Evolutionary conservation across 2,797 vertebrate species (phyloP).

Genomic region (Peromyscus nudipes): DNA sequence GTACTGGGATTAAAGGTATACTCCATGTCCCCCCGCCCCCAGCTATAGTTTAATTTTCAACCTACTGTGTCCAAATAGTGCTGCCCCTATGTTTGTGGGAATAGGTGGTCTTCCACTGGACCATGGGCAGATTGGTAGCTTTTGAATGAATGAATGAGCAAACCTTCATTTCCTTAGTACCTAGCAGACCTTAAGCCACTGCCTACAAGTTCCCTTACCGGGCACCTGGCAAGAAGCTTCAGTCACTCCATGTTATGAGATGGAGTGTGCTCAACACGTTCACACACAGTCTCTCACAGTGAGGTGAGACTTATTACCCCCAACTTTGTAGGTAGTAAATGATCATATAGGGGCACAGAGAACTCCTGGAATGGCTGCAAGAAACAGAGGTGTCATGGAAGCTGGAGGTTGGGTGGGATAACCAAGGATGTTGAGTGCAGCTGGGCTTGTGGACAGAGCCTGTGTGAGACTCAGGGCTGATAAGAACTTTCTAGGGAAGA

Average conservation of each 20-base stretch:
- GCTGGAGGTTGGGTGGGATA: too few relatives aligned
- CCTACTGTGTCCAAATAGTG: background rate
- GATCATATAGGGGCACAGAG: background rate
- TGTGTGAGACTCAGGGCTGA: background rate
- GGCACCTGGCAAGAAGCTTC: background rate
- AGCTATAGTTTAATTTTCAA: background rate
- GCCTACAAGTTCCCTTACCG: background rate
- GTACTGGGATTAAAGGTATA: too few relatives aligned
- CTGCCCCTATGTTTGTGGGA: background rate
- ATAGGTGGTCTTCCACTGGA: background rate
- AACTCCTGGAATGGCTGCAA: background rate
- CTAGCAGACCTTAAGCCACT: background rate
- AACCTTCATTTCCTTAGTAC: background rate
- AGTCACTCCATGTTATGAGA: background rate
- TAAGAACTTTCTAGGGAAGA: background rate
- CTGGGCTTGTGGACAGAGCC: background rate
- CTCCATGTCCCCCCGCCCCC: rapidly evolving
- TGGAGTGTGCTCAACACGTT: too few relatives aligned
- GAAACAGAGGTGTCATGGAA: background rate
- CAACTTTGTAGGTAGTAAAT: background rate
- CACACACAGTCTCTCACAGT: background rate
- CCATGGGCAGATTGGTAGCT: background rate
- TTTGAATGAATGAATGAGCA: background rate
- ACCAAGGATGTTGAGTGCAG: background rate
- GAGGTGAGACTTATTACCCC: background rate